A percentile compares a stretch with the other conserved stretches of the same genome.
These are phyloP conservation scores for Blastobasis lacticolella DNA, from an alignment of 2,888 invertebrate species.

Conservation along the genomic window DNA sequence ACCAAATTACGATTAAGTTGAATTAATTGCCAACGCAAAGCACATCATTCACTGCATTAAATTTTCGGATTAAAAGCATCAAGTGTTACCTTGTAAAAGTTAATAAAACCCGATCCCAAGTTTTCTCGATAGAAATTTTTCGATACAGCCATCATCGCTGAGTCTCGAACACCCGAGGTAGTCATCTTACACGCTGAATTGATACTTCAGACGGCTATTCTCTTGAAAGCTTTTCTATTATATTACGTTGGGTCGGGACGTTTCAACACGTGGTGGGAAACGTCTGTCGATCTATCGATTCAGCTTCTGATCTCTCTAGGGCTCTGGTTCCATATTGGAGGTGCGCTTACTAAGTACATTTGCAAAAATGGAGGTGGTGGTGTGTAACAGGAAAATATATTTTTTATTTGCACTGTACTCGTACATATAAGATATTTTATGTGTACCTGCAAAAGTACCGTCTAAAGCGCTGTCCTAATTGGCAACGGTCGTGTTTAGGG, in stretches of 20 bases:
- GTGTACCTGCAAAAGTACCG: no score
- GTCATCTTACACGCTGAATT: conserved; percentile 69
- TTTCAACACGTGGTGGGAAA: conserved; percentile 58
- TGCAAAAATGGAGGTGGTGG: no score
- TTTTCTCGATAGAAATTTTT: conserved; percentile 54
- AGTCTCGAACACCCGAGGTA: conserved; percentile 52
- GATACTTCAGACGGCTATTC: conserved; percentile 72
- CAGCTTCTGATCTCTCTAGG: conserved; percentile 54
- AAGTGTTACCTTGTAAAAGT: conserved; percentile 35
- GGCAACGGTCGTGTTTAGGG: no score
- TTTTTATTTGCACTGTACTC: no score
- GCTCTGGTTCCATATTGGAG: conserved; percentile 18
- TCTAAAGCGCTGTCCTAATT: no score
- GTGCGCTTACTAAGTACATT: background rate
- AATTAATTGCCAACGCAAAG: no score
- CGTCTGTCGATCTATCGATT: conserved; percentile 67
- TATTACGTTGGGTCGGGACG: conserved; percentile 56
- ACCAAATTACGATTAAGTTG: no score
- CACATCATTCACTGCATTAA: no score
- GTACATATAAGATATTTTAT: no score
- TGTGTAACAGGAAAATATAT: no score
- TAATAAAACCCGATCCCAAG: conserved; percentile 55
- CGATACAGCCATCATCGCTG: conserved; percentile 55
- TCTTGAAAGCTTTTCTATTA: conserved; percentile 74
- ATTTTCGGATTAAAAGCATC: conserved; percentile 13